Evolutionary conservation across 2,113 vertebrate species (phyloP), one percentile per base, ranked within the genome.

Genomic region (Antennarius striatus): DNA sequence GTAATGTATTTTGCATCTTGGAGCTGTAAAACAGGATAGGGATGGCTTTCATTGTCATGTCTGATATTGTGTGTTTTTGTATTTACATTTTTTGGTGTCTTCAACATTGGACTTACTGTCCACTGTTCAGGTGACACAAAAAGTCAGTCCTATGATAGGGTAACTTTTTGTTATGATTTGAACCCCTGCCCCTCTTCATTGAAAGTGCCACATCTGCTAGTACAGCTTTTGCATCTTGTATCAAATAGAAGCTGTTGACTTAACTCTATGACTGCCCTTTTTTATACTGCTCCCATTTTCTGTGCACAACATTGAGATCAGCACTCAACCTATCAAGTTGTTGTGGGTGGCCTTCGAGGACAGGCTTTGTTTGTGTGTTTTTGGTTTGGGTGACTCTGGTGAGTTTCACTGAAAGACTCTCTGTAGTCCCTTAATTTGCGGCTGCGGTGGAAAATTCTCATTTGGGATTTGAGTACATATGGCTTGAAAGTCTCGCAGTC

Each of bases 371-470:
- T 89, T 87, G 46, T 82, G 73, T 85, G 43, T 77, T 74, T 22
- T 75, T 67, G 64, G 72, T 88, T 73, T 7, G 57, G 68, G 79
- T 65, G 72, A 80, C 73, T 77, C 69, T 79, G 80, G 80, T 76
- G 75, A 75, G 69, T 69, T 85, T 77, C 56, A 28, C 63, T 87
- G 72, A 90, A 89, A 88, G 86, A 73, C 68, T 68, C 72, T 80
- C 74, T 83, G 65, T 72, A 57, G 56, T 71, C 65, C 61, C 71
- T 73, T 83, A 85, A 82, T 88, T 83, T 84, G 80, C 3, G 79
- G 73, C 80, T 50, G 73, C 15, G 63, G 76, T 89, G 88, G 90
- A 92, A 92, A 90, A 83, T 83, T 88, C 82, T 87, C 87, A 87
- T 87, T 84, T 59, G 79, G 75, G 82, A 88, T 87, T 91, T 80